These are phyloP conservation scores for Rhinophrynus dorsalis DNA, from an alignment of 2,797 vertebrate genomes.

Conservation along the genomic window DNA sequence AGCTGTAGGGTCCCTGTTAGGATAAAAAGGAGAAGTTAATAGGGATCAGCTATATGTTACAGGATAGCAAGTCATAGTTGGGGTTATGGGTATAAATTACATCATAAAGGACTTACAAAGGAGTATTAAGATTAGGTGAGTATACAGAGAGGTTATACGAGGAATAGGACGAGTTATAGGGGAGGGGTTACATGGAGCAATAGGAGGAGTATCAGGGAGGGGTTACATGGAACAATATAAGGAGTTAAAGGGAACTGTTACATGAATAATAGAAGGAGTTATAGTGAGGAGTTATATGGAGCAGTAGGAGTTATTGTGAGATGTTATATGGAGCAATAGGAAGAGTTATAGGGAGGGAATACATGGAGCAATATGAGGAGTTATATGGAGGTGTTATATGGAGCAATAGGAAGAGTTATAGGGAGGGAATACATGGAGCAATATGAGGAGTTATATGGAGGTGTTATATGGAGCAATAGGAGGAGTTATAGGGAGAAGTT, in stretches of 20 bases:
- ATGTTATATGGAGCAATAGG: background rate
- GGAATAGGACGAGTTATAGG: background rate
- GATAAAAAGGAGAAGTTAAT: background rate
- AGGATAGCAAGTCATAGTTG: too few species aligned
- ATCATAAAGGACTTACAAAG: too few species aligned
- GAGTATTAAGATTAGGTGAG: too few species aligned
- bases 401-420: background rate
- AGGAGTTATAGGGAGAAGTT: too few species aligned
- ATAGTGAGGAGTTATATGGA: background rate
- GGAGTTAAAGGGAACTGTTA: background rate
- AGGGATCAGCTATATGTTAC: background rate
- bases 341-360: background rate
- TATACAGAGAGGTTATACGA: too few species aligned
- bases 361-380: background rate
- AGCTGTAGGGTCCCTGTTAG: background rate
- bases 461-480: too few species aligned
- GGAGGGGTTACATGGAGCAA: background rate
- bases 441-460: too few species aligned
- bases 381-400: background rate
- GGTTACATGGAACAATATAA: conserved; percentile 9
- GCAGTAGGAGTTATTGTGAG: background rate
- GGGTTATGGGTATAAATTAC: too few species aligned
- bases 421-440: too few species aligned
- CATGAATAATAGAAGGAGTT: conserved; percentile 3
- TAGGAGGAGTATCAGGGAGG: background rate